Evolutionary conservation across 2,797 vertebrate genomes (phyloP).

Genomic region (Falco rusticolus): DNA sequence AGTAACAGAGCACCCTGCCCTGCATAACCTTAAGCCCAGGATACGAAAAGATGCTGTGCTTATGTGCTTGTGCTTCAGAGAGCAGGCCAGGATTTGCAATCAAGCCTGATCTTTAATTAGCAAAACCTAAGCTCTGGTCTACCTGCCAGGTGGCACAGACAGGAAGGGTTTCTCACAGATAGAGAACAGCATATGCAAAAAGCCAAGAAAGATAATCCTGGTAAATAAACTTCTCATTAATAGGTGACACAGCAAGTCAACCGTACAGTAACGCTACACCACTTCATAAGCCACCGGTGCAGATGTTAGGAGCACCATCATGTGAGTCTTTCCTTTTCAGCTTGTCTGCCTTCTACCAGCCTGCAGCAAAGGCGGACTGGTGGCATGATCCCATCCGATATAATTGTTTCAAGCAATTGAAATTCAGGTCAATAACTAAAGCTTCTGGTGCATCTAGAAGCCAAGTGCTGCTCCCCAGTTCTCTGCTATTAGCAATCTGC

Average conservation of each 20-base stretch:
- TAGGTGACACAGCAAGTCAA: neutral
- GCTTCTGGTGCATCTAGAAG: neutral
- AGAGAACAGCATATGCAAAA: constrained; percentile 12
- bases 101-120: constrained; percentile 1
- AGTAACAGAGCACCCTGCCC: neutral
- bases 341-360: neutral
- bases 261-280: neutral
- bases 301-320: neutral
- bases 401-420: neutral
- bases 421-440: neutral
- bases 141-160: neutral
- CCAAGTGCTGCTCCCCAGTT: neutral
- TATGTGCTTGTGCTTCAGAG: neutral
- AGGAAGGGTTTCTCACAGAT: constrained; percentile 5
- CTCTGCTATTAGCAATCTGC: neutral
- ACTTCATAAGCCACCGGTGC: neutral
- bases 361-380: neutral
- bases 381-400: neutral
- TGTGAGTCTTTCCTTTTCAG: neutral
- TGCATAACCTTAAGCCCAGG: neutral
- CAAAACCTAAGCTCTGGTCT: neutral
- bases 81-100: neutral
- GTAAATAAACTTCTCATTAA: constrained; percentile 40
- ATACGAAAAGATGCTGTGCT: fast-evolving
- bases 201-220: neutral